phyloP scores from a whole-genome alignment of 2,113 vertebrate genomes.

The Paramormyrops kingsleyae region DNA sequence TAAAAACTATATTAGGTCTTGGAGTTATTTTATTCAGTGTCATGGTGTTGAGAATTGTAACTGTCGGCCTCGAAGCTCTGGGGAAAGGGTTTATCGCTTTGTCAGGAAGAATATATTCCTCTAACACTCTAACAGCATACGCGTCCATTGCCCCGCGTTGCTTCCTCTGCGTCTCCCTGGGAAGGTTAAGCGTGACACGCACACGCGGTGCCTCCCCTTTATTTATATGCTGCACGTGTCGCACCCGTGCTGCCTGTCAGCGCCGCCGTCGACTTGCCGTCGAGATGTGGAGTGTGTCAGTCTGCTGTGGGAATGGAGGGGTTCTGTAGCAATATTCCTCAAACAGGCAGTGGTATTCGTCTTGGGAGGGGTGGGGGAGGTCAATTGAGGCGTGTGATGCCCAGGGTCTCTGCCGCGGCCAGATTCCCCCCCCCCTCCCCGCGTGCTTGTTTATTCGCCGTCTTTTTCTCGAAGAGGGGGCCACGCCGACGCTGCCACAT shows the following conservation, averaged over 20 bases:
- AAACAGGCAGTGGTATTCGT: not conserved
- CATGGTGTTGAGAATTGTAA: not conserved
- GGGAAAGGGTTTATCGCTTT: not conserved
- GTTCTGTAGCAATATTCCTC: not conserved
- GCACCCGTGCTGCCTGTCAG: not conserved
- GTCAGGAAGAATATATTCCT: not conserved
- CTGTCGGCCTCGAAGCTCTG: not conserved
- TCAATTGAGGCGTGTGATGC: not conserved
- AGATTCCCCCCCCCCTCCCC: no score
- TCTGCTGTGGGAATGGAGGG: constrained; percentile 22
- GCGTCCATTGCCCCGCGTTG: not conserved
- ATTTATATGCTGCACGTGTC: not conserved
- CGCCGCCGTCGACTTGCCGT: not conserved
- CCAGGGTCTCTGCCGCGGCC: not conserved
- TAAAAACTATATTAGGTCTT: not conserved
- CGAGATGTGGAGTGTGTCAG: not conserved
- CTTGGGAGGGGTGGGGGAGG: not conserved
- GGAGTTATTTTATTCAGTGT: not conserved
- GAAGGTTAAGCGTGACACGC: not conserved
- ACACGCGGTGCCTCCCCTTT: not conserved
- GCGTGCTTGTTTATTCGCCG: not conserved
- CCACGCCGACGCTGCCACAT: constrained; percentile 23
- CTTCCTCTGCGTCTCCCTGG: not conserved
- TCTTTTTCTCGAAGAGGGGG: not conserved
- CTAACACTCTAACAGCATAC: not conserved